Base-by-base conservation (phyloP, 2,888 invertebrate genomes). In the Lamellibrachia satsuma region DNA sequence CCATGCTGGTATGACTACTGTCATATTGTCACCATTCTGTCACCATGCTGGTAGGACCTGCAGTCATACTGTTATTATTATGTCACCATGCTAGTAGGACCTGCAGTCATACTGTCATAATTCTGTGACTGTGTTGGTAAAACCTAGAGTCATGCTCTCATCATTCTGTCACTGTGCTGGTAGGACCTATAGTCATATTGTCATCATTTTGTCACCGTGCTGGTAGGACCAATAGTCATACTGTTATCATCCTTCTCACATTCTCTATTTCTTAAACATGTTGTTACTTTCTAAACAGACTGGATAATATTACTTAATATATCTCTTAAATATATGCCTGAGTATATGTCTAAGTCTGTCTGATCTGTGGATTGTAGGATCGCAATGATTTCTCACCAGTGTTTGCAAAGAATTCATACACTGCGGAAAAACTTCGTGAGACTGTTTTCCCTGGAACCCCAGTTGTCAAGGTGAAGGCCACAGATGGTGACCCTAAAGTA, bases 371-470 rank as follows among this genome's bases (percentile, higher is more conserved):
- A 91, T 93, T 94, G 27, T 94, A 96, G 96, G 95, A 96, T 93
- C 93, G 94, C 27, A 96, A 96, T 94, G 95, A 96, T 93, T 95
- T 94, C 91, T 90, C 95, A 0, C 96, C 96, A 7, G 92, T 92
- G 9, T 93, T 95, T 92, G 93, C 93, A 52, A 92, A 91, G 2
- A 92, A 94, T 51, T 55, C 92, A 1, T 94, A 94, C 7, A 52
- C 92, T 7, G 91, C 93, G 2, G 75, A 92, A 7, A 93, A 92
- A 93, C 94, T 93, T 93, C 91, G 93, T 52, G 95, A 95, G 93
- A 95, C 92, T n/a, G 93, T 92, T 8, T 57, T 93, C 2, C 93
- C 94, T n/a, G 94, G 95, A 8, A 93, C 93, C 9, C 91, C 90
- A 15, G 93, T 95, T 7, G 92, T 94, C 52, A 93, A 92, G 11